Evolutionary conservation across 2,797 vertebrate species (phyloP), one percentile per base, ranked within the genome.

Genomic region (Tangara arthus): DNA sequence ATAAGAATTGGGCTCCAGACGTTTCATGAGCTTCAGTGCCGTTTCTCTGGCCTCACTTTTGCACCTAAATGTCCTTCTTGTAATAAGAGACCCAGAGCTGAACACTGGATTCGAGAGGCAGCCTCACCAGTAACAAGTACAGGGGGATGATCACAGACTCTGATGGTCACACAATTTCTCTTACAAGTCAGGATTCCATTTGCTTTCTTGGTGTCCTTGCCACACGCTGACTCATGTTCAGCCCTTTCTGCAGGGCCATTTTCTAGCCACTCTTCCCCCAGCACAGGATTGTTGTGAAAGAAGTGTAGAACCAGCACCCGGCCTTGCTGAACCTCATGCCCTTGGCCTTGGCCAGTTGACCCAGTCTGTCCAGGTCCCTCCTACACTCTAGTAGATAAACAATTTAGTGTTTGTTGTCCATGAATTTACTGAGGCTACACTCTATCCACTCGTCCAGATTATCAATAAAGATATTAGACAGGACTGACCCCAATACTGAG

Each of bases 81-180:
- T 34, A 22, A 21, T 50, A 37, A 63, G 42, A 20, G 12, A 18
- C 17, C 13, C 71, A 57, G 21, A 70, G 15, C 14, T 44, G 23
- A 30, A 23, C 1, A 6, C 11, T 24, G 30, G 47, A 15, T 55
- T 47, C 0, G 1, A 70, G 56, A 17, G 9, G 17, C 12, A 63
- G 24, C 28, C 18, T 52, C 57, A 39, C 7, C 17, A 34, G 28
- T 19, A 18, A n/a, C 5, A 49, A 34, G 8, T 9, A 30, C 16
- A 56, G 28, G 12, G 13, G 8, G 8, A n/a, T 21, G 37, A 56
- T 15, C 11, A 7, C 19, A 59, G 15, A 17, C 19, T 47, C 69
- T 57, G 12, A 17, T 26, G 50, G 20, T 21, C 44, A 50, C 28
- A 7, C 3, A 9, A 19, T 44, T 37, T 12, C 14, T 42, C 34